These are phyloP conservation scores for Takifugu rubripes DNA, from an alignment of 2,797 vertebrate species.

Conservation along the genomic window DNA sequence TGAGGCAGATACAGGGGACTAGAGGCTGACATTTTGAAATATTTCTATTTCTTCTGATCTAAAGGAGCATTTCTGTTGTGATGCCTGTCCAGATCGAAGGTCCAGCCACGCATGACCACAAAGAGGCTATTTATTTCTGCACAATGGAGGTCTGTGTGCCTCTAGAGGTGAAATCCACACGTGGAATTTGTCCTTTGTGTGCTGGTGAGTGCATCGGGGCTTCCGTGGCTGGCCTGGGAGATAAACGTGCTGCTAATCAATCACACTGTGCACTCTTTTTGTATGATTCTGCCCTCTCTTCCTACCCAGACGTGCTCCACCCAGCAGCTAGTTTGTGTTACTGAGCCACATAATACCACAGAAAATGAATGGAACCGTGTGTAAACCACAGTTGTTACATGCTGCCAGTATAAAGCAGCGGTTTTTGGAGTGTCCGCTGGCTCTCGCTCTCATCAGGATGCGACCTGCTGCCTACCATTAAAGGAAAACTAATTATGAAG, in stretches of 20 bases:
- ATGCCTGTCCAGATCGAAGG: slow-evolving; percentile 63
- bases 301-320: no score
- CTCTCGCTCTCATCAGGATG: neutral
- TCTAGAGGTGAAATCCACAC: slow-evolving; percentile 55
- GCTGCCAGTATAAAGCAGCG: no score
- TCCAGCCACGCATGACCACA: slow-evolving; percentile 46
- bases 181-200: slow-evolving; percentile 52
- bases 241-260: slow-evolving; percentile 71
- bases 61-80: slow-evolving; percentile 44
- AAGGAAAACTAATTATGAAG: no score
- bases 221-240: slow-evolving; percentile 52
- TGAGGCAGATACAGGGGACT: slow-evolving; percentile 21
- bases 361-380: no score
- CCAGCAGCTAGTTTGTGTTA: neutral
- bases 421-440: neutral
- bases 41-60: slow-evolving; percentile 62
- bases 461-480: no score
- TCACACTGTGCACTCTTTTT: slow-evolving; percentile 35
- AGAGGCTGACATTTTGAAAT: slow-evolving; percentile 35
- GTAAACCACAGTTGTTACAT: no score
- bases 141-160: slow-evolving; percentile 56
- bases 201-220: slow-evolving; percentile 45
- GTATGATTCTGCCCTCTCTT: slow-evolving; percentile 8
- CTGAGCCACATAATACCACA: neutral
- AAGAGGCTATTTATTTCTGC: slow-evolving; percentile 50